Conservation (phyloP, 2,113 vertebrate species). For the Charina bottae region DNA sequence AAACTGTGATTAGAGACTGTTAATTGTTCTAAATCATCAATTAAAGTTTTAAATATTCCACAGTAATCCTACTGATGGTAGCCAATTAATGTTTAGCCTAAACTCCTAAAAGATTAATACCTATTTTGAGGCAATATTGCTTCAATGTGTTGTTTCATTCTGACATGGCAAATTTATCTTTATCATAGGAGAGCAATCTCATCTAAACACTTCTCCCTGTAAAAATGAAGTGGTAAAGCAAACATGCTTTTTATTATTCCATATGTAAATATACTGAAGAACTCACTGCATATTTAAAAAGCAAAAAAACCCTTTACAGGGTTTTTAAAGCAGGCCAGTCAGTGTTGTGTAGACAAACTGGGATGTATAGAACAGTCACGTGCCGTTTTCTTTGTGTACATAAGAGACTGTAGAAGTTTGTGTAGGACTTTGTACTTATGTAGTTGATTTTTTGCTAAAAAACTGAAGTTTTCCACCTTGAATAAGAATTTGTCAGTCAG, state of each 20-base stretch:
- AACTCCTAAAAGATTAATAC: neutral
- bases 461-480: too few species aligned
- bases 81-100: neutral
- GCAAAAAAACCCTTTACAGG: neutral
- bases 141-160: neutral
- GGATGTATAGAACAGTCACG: too few species aligned
- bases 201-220: neutral
- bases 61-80: neutral
- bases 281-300: neutral
- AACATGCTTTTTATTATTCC: neutral
- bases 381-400: too few species aligned
- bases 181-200: neutral
- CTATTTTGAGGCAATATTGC: neutral
- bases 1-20: neutral
- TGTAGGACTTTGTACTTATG: too few species aligned
- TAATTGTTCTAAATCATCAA: neutral
- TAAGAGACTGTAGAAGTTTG: too few species aligned
- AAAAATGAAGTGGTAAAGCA: neutral
- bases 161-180: neutral
- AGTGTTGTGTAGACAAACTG: too few species aligned
- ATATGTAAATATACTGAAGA: neutral
- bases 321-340: too few species aligned
- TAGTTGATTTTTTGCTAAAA: too few species aligned
- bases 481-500: too few species aligned
- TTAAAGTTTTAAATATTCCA: neutral